Evolutionary conservation across 2,113 vertebrate genomes (phyloP).

Genomic region (Hippocampus comes): DNA sequence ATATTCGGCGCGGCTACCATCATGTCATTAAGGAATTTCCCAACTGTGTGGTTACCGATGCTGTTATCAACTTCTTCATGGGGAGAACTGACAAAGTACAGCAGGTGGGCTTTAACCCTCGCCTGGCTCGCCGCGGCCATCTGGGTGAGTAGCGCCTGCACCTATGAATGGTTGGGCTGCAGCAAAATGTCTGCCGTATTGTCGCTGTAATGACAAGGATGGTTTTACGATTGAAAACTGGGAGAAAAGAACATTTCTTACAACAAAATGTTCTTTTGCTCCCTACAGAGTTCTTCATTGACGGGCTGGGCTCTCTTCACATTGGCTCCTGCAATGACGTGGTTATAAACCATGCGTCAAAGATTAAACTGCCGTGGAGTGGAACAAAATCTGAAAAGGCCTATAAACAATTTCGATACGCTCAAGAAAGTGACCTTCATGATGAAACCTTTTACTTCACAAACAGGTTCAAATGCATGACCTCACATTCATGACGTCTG

Average conservation of each 20-base stretch:
- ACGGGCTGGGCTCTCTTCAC: constrained; percentile 81
- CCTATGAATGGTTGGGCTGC: background rate
- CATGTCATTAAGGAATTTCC: constrained; percentile 81
- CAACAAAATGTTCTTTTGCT: background rate
- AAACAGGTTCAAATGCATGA: constrained; percentile 85
- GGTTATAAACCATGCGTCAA: constrained; percentile 83
- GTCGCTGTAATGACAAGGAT: background rate
- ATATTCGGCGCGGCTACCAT: constrained; percentile 74
- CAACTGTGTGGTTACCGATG: constrained; percentile 84
- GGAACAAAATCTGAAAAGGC: constrained; percentile 68
- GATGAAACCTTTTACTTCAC: constrained; percentile 80
- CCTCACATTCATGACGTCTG: constrained; percentile 60
- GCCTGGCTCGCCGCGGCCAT: constrained; percentile 75
- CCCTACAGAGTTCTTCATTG: constrained; percentile 85
- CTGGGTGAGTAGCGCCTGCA: constrained; percentile 74
- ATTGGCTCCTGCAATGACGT: constrained; percentile 86
- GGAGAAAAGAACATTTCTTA: background rate
- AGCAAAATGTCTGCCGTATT: background rate
- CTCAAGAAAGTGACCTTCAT: constrained; percentile 17
- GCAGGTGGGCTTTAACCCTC: constrained; percentile 85
- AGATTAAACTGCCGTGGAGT: constrained; percentile 83
- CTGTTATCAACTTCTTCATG: constrained; percentile 90
- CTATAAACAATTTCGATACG: constrained; percentile 81
- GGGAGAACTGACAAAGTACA: constrained; percentile 80
- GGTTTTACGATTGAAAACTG: background rate